phyloP scores from a whole-genome alignment of 2,888 invertebrate species.

The Caradrina clavipalpis region DNA sequence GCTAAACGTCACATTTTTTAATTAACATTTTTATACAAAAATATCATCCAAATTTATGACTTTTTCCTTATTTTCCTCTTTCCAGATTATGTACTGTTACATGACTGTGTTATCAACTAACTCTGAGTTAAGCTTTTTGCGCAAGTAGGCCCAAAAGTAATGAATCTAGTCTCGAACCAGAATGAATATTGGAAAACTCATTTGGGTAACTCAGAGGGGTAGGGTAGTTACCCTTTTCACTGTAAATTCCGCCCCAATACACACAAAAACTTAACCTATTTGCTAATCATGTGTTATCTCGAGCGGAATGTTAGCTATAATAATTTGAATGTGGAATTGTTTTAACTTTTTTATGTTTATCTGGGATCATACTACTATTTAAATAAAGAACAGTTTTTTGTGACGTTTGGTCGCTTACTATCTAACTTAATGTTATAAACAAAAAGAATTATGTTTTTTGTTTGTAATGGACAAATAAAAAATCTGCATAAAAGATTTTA shows the following conservation, averaged over 20 bases:
- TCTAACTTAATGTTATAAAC: too few relatives aligned
- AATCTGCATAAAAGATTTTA: too few relatives aligned
- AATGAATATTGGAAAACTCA: conserved; percentile 56
- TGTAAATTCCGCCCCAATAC: conserved; percentile 33
- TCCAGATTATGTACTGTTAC: too few relatives aligned
- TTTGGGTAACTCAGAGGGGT: conserved; percentile 14
- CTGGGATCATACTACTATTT: neutral
- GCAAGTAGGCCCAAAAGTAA: conserved; percentile 39
- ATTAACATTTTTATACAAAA: too few relatives aligned
- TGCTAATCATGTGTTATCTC: conserved; percentile 39
- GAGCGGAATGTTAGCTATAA: conserved; percentile 30
- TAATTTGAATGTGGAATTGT: conserved; percentile 20
- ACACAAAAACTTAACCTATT: conserved; percentile 55
- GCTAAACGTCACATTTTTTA: too few relatives aligned
- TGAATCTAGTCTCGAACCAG: conserved; percentile 42
- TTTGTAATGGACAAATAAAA: too few relatives aligned
- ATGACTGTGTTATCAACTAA: neutral
- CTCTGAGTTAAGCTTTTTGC: neutral
- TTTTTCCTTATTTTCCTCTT: too few relatives aligned
- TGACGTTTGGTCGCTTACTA: neutral
- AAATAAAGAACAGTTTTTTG: neutral
- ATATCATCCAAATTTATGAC: too few relatives aligned
- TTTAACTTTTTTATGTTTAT: conserved; percentile 23
- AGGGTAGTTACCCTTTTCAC: conserved; percentile 32
- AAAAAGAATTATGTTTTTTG: too few relatives aligned